These are phyloP conservation scores for Fregata magnificens DNA, from an alignment of 2,113 vertebrate species.

Conservation along the genomic window DNA sequence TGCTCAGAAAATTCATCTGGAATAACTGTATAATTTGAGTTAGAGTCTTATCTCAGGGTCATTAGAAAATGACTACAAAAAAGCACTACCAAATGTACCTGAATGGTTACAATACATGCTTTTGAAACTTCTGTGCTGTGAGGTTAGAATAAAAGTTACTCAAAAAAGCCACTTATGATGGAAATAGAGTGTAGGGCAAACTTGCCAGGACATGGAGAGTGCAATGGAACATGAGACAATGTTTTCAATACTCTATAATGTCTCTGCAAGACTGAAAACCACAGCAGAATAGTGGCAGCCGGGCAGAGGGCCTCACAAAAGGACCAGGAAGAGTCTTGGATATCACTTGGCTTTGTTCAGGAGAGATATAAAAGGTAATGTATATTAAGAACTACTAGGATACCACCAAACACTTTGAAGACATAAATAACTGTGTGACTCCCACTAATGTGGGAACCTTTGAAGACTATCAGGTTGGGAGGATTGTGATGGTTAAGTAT, in stretches of 20 bases:
- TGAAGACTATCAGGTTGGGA: not conserved
- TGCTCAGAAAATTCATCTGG: not conserved
- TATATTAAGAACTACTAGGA: not conserved
- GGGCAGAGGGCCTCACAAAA: not conserved
- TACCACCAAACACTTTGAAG: not conserved
- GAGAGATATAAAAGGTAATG: not conserved
- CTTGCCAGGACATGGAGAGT: not conserved
- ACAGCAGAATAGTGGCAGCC: not conserved
- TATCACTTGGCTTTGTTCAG: not conserved
- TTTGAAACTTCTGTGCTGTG: not conserved
- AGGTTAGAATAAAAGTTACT: not conserved
- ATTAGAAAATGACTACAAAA: not conserved
- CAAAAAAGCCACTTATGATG: not conserved
- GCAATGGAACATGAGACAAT: not conserved
- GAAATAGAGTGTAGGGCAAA: not conserved
- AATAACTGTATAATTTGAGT: not conserved
- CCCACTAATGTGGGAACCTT: not conserved
- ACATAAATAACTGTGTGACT: not conserved
- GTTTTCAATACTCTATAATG: not conserved
- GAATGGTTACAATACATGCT: not conserved
- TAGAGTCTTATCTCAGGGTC: not conserved
- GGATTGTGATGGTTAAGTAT: not conserved
- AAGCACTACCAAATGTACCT: not conserved
- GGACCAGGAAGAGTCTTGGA: not conserved
- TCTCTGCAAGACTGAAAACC: not conserved